A percentile compares a stretch with the other conserved stretches of the same genome.
Conservation (phyloP, 1,140 invertebrate species). For the Orchesella cincta region DNA sequence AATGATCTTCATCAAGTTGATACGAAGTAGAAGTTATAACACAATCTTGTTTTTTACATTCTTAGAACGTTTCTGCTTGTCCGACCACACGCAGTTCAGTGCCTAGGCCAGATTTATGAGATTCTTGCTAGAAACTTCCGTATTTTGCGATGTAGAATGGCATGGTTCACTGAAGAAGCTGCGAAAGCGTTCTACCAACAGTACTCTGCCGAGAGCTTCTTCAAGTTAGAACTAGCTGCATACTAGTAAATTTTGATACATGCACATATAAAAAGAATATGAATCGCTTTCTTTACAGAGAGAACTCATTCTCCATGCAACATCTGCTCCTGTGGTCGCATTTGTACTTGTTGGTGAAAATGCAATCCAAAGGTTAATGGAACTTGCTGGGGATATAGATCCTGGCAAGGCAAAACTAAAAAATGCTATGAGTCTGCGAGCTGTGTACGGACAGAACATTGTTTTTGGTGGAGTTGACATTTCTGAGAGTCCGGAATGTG, state of each 20-base stretch:
- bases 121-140: slow-evolving; percentile 68
- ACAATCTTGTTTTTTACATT: slow-evolving; percentile 56
- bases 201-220: slow-evolving; percentile 60
- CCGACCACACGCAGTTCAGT: slow-evolving; percentile 69
- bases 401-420: slow-evolving; percentile 63
- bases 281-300: slow-evolving; percentile 50
- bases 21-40: neutral
- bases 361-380: slow-evolving; percentile 64
- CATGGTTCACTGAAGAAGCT: slow-evolving; percentile 64
- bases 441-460: slow-evolving; percentile 71
- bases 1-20: too few relatives aligned
- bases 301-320: slow-evolving; percentile 65
- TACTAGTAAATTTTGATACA: neutral
- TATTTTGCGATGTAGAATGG: slow-evolving; percentile 73
- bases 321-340: slow-evolving; percentile 70
- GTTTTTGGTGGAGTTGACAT: slow-evolving; percentile 73
- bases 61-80: slow-evolving; percentile 71
- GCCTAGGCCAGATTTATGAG: slow-evolving; percentile 73
- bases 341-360: slow-evolving; percentile 75
- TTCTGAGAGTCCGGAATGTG: slow-evolving; percentile 63
- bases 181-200: slow-evolving; percentile 65
- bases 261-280: neutral
- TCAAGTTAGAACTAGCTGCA: slow-evolving; percentile 1
- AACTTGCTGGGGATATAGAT: slow-evolving; percentile 66
- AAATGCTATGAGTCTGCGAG: slow-evolving; percentile 67